Conservation (phyloP, 2,888 invertebrate genomes). For the Scrobipalpa atriplicella region DNA sequence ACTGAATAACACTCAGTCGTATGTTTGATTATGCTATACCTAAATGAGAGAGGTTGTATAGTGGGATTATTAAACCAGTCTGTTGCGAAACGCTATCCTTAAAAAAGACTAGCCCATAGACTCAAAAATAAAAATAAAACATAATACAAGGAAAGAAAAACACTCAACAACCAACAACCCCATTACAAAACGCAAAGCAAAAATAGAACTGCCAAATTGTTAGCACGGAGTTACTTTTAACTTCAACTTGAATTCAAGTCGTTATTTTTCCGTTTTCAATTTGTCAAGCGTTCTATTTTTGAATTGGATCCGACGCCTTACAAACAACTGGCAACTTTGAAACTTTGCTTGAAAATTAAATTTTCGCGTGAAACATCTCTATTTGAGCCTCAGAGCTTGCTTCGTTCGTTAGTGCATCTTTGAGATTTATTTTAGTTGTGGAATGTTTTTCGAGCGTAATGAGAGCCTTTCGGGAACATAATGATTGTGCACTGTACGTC, state of each 20-base stretch:
- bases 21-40: too few relatives aligned
- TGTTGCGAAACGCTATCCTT: too few relatives aligned
- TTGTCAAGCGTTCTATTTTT: slow-evolving; percentile 4
- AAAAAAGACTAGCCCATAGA: too few relatives aligned
- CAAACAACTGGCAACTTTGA: neutral
- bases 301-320: slow-evolving; percentile 6
- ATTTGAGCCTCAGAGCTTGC: neutral
- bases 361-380: neutral
- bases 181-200: neutral
- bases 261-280: slow-evolving; percentile 5
- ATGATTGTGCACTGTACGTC: neutral
- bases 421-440: neutral
- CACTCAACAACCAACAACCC: neutral
- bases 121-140: too few relatives aligned
- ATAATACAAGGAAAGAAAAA: neutral
- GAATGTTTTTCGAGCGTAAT: slow-evolving; percentile 1
- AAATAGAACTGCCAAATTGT: neutral
- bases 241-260: slow-evolving; percentile 5
- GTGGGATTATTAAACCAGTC: too few relatives aligned
- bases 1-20: too few relatives aligned
- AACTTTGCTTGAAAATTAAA: slow-evolving; percentile 4
- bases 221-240: neutral
- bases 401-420: slow-evolving; percentile 9
- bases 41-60: too few relatives aligned
- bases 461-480: neutral